Conservation (phyloP, 2,113 vertebrate species). For the Orcinus orca region DNA sequence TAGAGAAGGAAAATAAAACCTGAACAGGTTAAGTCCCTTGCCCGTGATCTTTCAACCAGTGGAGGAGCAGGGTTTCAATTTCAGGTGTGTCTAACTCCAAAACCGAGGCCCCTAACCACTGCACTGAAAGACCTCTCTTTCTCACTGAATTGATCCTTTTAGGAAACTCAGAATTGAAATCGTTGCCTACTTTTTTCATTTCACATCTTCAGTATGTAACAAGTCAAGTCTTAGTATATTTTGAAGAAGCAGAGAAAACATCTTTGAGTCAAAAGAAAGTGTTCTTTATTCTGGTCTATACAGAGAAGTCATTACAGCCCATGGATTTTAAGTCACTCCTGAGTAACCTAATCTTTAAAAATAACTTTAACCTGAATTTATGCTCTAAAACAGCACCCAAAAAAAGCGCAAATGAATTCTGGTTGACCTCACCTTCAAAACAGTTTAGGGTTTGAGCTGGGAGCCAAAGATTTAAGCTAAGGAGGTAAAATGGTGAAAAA, state of each 20-base stretch:
- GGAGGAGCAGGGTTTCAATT: neutral
- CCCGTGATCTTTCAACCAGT: neutral
- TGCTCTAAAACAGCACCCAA: neutral
- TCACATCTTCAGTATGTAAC: neutral
- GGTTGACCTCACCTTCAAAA: slow-evolving; percentile 43
- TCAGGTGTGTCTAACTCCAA: neutral
- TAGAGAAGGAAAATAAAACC: neutral
- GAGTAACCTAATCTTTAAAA: slow-evolving; percentile 58
- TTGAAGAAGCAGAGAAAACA: slow-evolving; percentile 66
- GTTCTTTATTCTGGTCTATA: slow-evolving; percentile 52
- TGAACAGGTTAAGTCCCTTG: neutral
- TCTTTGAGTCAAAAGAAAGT: slow-evolving; percentile 59
- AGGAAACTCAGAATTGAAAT: slow-evolving; percentile 9
- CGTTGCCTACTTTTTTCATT: neutral
- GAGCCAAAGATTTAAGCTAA: slow-evolving; percentile 30
- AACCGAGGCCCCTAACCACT: neutral
- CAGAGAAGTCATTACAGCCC: slow-evolving; percentile 27
- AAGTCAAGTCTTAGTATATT: neutral
- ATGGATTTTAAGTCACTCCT: neutral
- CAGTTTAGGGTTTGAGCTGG: slow-evolving; percentile 5
- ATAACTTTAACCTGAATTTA: slow-evolving; percentile 37
- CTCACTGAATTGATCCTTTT: neutral
- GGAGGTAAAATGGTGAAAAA: slow-evolving; percentile 24
- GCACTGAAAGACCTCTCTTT: neutral
- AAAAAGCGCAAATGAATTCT: slow-evolving; percentile 13